Conservation (phyloP, 92 coral and sea anemone genomes). For the Actinernus sp. region DNA sequence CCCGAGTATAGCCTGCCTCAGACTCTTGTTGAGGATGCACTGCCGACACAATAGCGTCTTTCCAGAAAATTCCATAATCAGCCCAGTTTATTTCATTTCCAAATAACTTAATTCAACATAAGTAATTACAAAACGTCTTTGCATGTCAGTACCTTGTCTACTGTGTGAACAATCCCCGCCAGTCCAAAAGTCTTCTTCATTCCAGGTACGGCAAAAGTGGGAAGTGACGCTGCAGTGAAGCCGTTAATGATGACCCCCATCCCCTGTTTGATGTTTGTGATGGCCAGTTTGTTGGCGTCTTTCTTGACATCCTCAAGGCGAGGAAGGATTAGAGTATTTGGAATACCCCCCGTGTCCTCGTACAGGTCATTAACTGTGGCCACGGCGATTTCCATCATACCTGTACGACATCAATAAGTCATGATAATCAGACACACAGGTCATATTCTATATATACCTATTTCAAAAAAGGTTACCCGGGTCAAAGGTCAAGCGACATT, state of each 20-base stretch:
- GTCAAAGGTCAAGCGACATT: too few relatives aligned
- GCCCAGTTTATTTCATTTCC: too few relatives aligned
- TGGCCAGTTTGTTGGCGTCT: conserved; percentile 86
- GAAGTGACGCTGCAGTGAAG: conserved; percentile 53
- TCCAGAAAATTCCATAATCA: too few relatives aligned
- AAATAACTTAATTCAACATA: too few relatives aligned
- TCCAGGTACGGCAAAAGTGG: conserved; percentile 86
- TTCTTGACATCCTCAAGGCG: conserved; percentile 91
- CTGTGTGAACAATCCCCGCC: conserved; percentile 79
- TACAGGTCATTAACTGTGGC: conserved; percentile 93
- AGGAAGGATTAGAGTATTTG: conserved; percentile 78
- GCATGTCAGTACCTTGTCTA: conserved; percentile 93
- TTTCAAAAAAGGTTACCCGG: too few relatives aligned
- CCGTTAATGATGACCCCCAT: conserved; percentile 74
- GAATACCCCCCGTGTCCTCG: conserved; percentile 97
- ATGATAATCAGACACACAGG: background rate
- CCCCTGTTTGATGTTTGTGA: conserved; percentile 75
- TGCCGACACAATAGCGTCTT: too few relatives aligned
- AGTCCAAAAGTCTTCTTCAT: conserved; percentile 96
- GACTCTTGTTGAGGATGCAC: too few relatives aligned
- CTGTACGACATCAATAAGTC: conserved; percentile 24
- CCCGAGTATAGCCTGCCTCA: too few relatives aligned
- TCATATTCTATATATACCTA: too few relatives aligned
- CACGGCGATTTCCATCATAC: conserved; percentile 94
- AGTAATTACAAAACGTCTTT: too few relatives aligned